Base-by-base conservation (phyloP, 2,797 vertebrate genomes). In the Myotis findleyi region DNA sequence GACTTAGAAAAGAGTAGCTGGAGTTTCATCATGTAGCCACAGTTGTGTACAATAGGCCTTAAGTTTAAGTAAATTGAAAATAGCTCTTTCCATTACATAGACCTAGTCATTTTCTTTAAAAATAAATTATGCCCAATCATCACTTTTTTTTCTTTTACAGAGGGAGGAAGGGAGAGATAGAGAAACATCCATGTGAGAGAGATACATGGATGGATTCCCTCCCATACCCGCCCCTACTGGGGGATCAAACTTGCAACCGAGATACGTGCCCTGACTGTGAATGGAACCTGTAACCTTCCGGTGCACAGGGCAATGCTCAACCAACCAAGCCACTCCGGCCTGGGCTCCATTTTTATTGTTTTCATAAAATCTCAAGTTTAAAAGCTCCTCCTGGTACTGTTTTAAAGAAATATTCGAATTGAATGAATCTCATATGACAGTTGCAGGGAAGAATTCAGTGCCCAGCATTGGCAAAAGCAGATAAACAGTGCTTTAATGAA, bases 281-380 rank as follows among this genome's bases (percentile, higher is more conserved):
- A 68, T 20, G 17, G n/a, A 68, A 68, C n/a, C 64, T 59, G 57
- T 5, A 23, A 59, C 57, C 23, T 66, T 18, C n/a, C 4, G 9
- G 64, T 20, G 7, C 64, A 36, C 7, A 33, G 8, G n/a, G n/a
- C 0, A 4, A 68, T 20, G n/a, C n/a, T 68, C 64, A 64, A 64
- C 30, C 62, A 68, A 17, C 62, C 17, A n/a, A 68, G 64, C n/a
- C 64, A 33, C n/a, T 33, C 17, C 1, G 4, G 64, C 17, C 64
- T 33, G 64, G 17, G n/a, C 64, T 68, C n/a, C 36, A 47, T 41
- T 83, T 96, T 80, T 73, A 96, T 41, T 68, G 62, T 88, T 55
- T 91, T 91, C 55, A n/a, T 85, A 84, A 94, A 91, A 79, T 30
- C 36, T 88, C 47, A 47, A 85, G 68, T 83, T 83, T 44, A 82